Conservation (phyloP, 2,888 invertebrate genomes). For the Oscheius sp. region DNA sequence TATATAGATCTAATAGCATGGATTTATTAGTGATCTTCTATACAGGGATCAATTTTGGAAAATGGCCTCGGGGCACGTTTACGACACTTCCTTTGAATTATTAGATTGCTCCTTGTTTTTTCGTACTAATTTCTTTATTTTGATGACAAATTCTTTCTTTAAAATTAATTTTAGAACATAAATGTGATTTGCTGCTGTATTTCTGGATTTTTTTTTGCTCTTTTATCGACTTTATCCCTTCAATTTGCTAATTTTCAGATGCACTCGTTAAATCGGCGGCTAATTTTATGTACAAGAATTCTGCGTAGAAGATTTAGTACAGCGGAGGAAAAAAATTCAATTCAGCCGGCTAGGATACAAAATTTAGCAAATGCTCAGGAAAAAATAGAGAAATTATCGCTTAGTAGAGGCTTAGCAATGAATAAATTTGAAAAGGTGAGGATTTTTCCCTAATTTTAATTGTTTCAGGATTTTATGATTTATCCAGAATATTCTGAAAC, state of each 20-base stretch:
- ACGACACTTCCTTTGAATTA: background rate
- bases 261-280: background rate
- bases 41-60: background rate
- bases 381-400: conserved; percentile 63
- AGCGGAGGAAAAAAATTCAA: background rate
- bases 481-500: conserved; percentile 68
- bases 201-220: background rate
- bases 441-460: background rate
- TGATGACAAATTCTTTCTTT: background rate
- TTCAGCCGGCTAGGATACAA: conserved; percentile 24
- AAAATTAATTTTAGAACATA: background rate
- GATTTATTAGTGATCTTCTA: background rate
- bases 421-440: conserved; percentile 68
- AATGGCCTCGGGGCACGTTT: background rate
- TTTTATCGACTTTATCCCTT: background rate
- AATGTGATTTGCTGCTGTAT: background rate
- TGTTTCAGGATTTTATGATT: conserved; percentile 69
- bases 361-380: conserved; percentile 21
- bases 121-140: background rate
- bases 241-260: conserved; percentile 10
- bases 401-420: conserved; percentile 63
- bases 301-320: background rate
- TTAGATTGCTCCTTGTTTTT: background rate
- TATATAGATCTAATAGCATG: background rate
- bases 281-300: background rate